A percentile compares a stretch with the other conserved stretches of the same genome.
Conservation (phyloP, 2,113 vertebrate genomes). For the Sterrhoptilus dennistouni region DNA sequence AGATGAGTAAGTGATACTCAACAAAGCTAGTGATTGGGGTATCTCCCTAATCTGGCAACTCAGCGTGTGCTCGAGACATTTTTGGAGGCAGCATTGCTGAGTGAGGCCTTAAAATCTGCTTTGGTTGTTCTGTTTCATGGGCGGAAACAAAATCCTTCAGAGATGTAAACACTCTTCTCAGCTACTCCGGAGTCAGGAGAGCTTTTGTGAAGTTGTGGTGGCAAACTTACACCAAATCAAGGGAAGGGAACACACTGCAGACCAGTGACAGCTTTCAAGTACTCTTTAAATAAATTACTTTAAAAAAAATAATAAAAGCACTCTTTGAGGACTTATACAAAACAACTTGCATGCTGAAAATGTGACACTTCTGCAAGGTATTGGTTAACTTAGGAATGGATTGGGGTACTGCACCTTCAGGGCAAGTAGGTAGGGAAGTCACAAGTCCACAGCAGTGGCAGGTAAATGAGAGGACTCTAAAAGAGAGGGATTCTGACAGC, state of each 20-base stretch:
- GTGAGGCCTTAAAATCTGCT: neutral
- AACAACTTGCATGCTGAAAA: neutral
- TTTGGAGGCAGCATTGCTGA: neutral
- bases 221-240: neutral
- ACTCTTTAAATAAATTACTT: neutral
- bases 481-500: neutral
- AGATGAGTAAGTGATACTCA: neutral
- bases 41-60: neutral
- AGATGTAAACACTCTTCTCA: neutral
- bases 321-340: neutral
- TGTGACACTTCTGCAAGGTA: neutral
- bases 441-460: neutral
- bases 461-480: neutral
- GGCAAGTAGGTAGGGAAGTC: neutral
- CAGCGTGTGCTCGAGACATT: fast-evolving
- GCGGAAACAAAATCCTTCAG: neutral
- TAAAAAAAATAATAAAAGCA: neutral
- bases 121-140: neutral
- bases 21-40: neutral
- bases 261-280: neutral
- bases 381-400: neutral
- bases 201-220: neutral
- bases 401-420: neutral
- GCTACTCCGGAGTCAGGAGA: neutral
- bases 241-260: neutral